Evolutionary conservation across 2,113 vertebrate species (phyloP).

Genomic region (Seriola quinqueradiata): DNA sequence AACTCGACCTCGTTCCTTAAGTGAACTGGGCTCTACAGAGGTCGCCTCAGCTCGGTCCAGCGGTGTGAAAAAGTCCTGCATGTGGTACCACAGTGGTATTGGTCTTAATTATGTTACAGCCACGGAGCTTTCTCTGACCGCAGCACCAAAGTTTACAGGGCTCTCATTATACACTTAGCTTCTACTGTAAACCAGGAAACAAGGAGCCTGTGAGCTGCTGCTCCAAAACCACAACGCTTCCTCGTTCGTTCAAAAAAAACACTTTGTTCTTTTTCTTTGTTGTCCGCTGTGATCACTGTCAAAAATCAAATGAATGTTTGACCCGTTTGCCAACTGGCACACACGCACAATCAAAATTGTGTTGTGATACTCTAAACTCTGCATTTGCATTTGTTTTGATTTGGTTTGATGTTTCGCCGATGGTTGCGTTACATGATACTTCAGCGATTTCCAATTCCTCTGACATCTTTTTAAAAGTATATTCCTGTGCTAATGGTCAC

Average conservation of each 20-base stretch:
- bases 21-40: constrained; percentile 11
- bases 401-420: constrained; percentile 2
- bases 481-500: neutral
- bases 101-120: constrained; percentile 72
- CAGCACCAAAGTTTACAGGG: constrained; percentile 76
- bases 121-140: constrained; percentile 70
- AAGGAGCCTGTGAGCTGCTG: constrained; percentile 67
- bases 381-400: constrained; percentile 40
- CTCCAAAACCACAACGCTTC: constrained; percentile 74
- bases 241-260: constrained; percentile 45
- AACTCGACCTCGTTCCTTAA: neutral
- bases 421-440: constrained; percentile 24
- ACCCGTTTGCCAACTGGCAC: constrained; percentile 30
- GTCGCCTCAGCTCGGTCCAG: constrained; percentile 37
- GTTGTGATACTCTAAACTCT: constrained; percentile 39
- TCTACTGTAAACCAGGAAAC: constrained; percentile 78
- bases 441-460: constrained; percentile 11
- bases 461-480: neutral
- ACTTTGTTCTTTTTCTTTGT: constrained; percentile 59
- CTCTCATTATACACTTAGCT: constrained; percentile 79
- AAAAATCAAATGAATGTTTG: constrained; percentile 39
- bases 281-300: constrained; percentile 57
- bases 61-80: constrained; percentile 57
- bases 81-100: constrained; percentile 57
- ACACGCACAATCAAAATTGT: constrained; percentile 27